These are phyloP conservation scores for Catagonus wagneri DNA, from an alignment of 2,113 vertebrate species.

Conservation along the genomic window DNA sequence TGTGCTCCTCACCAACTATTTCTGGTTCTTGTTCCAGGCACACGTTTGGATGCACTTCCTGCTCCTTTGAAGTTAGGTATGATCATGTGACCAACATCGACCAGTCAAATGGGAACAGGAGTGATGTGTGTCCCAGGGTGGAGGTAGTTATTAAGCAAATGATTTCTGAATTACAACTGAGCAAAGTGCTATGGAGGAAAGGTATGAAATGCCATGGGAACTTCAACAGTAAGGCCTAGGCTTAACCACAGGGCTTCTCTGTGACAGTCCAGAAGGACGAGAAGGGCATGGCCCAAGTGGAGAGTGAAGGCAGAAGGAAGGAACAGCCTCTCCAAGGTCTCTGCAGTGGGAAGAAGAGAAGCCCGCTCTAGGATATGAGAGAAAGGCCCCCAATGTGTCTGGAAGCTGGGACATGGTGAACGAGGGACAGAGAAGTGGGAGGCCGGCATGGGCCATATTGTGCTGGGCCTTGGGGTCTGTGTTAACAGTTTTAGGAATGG, in stretches of 20 bases:
- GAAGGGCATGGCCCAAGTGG: not conserved
- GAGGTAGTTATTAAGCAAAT: not conserved
- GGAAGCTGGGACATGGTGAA: not conserved
- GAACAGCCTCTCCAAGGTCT: not conserved
- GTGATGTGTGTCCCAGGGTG: no score
- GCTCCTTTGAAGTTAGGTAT: not conserved
- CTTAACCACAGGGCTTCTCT: not conserved
- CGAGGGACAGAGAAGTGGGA: not conserved
- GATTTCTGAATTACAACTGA: not conserved
- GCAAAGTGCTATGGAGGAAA: not conserved
- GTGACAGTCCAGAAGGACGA: not conserved
- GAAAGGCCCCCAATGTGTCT: not conserved
- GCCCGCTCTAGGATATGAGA: not conserved
- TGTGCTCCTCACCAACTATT: not conserved
- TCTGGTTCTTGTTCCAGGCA: not conserved
- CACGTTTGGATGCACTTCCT: not conserved
- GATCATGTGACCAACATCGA: not conserved
- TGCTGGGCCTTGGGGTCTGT: fast-evolving
- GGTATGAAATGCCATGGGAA: not conserved
- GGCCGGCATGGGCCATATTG: not conserved
- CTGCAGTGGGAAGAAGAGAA: not conserved
- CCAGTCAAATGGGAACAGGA: not conserved
- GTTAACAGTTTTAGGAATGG: not conserved
- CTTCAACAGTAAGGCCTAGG: not conserved
- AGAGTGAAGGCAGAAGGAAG: not conserved